Percentiles rank a stretch among this genome's conserved stretches.
Conservation (phyloP, 35 echinoderm and acorn worm species). For the Lytechinus pictus region DNA sequence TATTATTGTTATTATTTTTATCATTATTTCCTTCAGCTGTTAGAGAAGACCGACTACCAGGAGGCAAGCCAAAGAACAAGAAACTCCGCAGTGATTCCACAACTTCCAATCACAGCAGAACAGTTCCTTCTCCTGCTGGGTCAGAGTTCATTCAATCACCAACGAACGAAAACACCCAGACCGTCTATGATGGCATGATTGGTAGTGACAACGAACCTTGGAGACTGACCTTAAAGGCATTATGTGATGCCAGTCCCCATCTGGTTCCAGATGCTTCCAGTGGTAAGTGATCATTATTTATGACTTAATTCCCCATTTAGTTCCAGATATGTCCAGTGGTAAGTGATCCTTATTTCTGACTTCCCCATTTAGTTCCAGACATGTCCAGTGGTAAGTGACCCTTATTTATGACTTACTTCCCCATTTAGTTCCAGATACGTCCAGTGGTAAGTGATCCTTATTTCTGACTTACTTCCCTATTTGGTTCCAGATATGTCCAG, state of each 20-base stretch:
- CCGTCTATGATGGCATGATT: neutral
- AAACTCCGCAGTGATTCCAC: constrained; percentile 22
- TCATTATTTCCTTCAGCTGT: constrained; percentile 60
- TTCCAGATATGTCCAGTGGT: no score
- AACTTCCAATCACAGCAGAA: neutral
- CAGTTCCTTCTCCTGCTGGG: neutral
- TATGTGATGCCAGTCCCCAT: constrained; percentile 35
- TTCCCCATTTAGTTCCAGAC: no score
- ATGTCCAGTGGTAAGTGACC: no score
- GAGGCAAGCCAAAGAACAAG: constrained; percentile 76
- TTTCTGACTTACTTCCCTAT: no score
- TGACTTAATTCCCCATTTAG: no score
- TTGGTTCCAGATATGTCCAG: no score
- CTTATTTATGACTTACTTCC: no score
- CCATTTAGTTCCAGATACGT: no score
- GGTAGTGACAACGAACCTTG: neutral
- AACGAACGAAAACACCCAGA: neutral
- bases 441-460: no score
- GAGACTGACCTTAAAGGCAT: neutral
- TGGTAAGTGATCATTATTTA: neutral
- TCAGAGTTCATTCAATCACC: neutral
- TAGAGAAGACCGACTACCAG: constrained; percentile 80
- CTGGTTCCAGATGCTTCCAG: neutral
- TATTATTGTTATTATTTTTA: neutral
- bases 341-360: no score